phyloP scores from a whole-genome alignment of 2,888 invertebrate genomes.

The Brachypalpus laphriformis region DNA sequence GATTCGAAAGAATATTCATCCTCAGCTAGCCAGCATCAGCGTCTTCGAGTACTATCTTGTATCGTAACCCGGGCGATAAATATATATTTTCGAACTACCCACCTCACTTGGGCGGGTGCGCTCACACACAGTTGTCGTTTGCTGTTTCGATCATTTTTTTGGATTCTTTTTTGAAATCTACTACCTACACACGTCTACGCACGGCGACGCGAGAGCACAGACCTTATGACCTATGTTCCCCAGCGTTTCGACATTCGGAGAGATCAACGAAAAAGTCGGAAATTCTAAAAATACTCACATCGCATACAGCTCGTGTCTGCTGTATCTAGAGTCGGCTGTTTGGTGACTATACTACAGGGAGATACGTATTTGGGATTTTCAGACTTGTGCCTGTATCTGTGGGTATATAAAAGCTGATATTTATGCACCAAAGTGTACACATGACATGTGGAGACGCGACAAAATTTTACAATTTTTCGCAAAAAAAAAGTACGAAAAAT shows the following conservation, averaged over 20 bases:
- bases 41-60: conserved; percentile 29
- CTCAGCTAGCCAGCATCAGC: conserved; percentile 29
- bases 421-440: conserved; percentile 53
- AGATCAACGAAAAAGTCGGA: conserved; percentile 70
- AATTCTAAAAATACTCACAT: conserved; percentile 71
- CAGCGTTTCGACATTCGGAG: conserved; percentile 72
- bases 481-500: background rate
- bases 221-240: conserved; percentile 75
- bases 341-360: conserved; percentile 11
- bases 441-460: conserved; percentile 50
- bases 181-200: conserved; percentile 71
- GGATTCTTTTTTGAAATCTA: conserved; percentile 30
- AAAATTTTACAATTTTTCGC: conserved; percentile 45
- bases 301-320: conserved; percentile 52
- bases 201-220: conserved; percentile 67
- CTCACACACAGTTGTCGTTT: conserved; percentile 48
- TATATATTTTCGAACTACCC: conserved; percentile 71
- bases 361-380: conserved; percentile 42
- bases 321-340: conserved; percentile 22
- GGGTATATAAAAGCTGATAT: conserved; percentile 42
- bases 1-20: conserved; percentile 43
- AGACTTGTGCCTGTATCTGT: conserved; percentile 52
- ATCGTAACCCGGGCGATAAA: conserved; percentile 70
- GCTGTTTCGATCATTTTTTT: conserved; percentile 37
- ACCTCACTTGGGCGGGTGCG: conserved; percentile 27